Evolutionary conservation across 2,113 vertebrate species (phyloP), one percentile per base, ranked within the genome.

Genomic region (Leptobrachium leishanense): DNA sequence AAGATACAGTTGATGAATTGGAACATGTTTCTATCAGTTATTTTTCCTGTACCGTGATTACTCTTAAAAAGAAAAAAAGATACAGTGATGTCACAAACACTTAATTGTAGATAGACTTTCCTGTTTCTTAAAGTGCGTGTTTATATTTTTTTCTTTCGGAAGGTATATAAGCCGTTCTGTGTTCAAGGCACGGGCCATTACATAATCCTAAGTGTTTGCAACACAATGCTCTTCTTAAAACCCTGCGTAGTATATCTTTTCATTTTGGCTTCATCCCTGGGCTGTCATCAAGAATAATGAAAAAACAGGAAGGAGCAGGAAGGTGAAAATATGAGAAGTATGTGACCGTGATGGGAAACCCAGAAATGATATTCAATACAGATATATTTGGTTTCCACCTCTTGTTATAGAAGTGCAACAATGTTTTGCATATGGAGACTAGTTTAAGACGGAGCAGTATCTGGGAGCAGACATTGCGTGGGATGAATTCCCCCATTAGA

Each of bases 251-350:
- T 46, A 41, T 46, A 71, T 6, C 62, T 54, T 66, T 79, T 39
- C 46, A 66, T 53, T 44, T 57, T 66, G 68, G 46, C 62, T 46
- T 73, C 44, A 62, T 67, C 15, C 55, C n/a, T 72, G n/a, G 62
- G 3, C 46, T 57, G 62, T 73, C 77, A 67, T 67, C 50, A 54
- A 44, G n/a, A 55, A 73, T 67, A 66, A 72, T 10, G 57, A 63
- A 65, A 71, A 72, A 79, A 79, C 69, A 79, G 77, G 70, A 79
- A 79, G 70, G 64, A 65, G 41, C 46, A 46, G 73, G 43, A 65
- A 73, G 70, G 69, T 72, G 77, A 67, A 79, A 79, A 66, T 71
- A 78, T 72, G 77, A 73, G 39, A 79, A 79, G 62, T 57, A 79
- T 79, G 69, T 44, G 70, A 73, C 73, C 70, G 40, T 66, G 46